phyloP scores from a whole-genome alignment of 2,113 vertebrate species.

The Alectura lathami region DNA sequence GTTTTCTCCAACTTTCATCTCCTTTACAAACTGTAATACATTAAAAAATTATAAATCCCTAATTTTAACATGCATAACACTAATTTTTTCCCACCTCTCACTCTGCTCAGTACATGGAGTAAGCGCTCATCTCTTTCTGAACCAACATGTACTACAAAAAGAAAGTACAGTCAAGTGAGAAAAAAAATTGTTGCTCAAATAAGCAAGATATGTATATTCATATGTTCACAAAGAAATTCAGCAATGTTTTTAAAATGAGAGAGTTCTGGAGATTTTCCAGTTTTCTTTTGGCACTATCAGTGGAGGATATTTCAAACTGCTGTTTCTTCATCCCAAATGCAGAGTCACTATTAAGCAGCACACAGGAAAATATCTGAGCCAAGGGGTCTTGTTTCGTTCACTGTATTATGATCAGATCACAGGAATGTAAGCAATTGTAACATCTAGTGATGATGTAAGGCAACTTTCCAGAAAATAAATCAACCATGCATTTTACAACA shows the following conservation, averaged over 20 bases:
- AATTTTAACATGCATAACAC: background rate
- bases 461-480: slow-evolving; percentile 3
- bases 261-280: slow-evolving; percentile 31
- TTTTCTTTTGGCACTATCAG: slow-evolving; percentile 29
- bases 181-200: background rate
- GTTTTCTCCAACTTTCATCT: background rate
- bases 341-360: slow-evolving; percentile 25
- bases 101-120: background rate
- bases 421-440: background rate
- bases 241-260: slow-evolving; percentile 51
- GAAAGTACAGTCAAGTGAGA: slow-evolving; percentile 43
- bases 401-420: background rate
- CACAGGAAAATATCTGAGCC: background rate
- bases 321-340: slow-evolving; percentile 19
- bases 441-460: background rate
- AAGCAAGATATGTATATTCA: slow-evolving; percentile 43
- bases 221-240: slow-evolving; percentile 28
- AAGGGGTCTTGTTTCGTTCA: background rate
- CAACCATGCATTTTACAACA: background rate
- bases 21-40: background rate
- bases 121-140: background rate
- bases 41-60: background rate
- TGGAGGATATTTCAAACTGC: slow-evolving; percentile 29
- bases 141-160: background rate
- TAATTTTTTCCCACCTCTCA: background rate